Percentiles rank a stretch among this genome's conserved stretches.
Conservation (phyloP, 2,888 invertebrate species). For the Pseudolycoriella hygida region DNA sequence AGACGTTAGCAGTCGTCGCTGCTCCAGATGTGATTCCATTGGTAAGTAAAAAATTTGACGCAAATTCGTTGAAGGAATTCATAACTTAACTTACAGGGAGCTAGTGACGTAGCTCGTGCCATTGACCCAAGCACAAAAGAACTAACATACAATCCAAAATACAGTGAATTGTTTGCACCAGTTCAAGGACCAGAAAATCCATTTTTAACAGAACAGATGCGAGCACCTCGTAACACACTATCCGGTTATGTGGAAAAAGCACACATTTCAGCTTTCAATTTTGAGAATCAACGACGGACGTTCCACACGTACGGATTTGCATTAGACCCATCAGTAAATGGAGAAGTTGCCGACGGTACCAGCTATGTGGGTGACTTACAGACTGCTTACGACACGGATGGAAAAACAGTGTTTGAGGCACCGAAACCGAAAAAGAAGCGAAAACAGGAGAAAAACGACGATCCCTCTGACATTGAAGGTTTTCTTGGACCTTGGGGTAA, state of each 20-base stretch:
- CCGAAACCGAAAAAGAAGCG: conserved; percentile 59
- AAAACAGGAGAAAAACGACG: conserved; percentile 74
- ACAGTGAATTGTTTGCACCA: conserved; percentile 86
- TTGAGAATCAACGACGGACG: conserved; percentile 89
- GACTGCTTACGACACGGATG: conserved; percentile 52
- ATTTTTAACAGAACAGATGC: conserved; percentile 76
- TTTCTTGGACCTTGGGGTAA: conserved; percentile 98
- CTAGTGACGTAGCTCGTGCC: conserved; percentile 48
- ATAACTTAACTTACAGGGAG: conserved; percentile 33
- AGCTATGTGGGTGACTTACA: conserved; percentile 40
- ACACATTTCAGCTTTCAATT: conserved; percentile 90
- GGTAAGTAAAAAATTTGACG: conserved; percentile 29
- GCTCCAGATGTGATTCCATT: conserved; percentile 72
- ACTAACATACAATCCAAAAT: conserved; percentile 79
- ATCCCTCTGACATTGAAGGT: conserved; percentile 82
- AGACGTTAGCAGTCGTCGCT: conserved; percentile 51
- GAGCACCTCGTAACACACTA: conserved; percentile 73
- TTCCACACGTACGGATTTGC: conserved; percentile 93
- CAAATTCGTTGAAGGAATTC: not conserved
- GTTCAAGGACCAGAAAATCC: conserved; percentile 86
- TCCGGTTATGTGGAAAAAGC: conserved; percentile 91
- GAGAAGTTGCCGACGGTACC: conserved; percentile 29
- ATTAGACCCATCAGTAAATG: conserved; percentile 75
- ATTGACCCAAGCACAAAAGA: conserved; percentile 69
- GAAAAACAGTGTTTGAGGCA: conserved; percentile 82